Conservation (phyloP, 2,797 vertebrate genomes). For the Triplophysa bombifrons region DNA sequence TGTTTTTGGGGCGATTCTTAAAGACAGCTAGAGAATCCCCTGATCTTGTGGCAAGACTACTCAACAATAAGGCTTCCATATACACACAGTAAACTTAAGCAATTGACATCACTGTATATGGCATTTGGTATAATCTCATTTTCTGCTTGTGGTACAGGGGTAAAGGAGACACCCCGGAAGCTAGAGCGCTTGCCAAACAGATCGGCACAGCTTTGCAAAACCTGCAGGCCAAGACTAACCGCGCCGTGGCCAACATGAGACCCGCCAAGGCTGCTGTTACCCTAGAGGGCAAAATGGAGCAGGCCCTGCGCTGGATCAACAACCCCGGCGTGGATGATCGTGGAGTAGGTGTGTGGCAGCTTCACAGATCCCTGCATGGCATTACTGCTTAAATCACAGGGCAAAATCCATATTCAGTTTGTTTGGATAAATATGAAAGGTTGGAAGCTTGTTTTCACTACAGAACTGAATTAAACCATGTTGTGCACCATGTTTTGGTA, state of each 20-base stretch:
- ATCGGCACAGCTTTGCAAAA: slow-evolving; percentile 91
- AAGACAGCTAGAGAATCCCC: too few species aligned
- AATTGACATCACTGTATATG: not conserved
- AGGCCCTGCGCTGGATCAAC: slow-evolving; percentile 95
- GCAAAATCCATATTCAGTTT: not conserved
- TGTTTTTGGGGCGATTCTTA: too few species aligned
- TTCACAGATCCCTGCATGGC: not conserved
- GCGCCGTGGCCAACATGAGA: slow-evolving; percentile 93
- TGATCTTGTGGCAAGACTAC: not conserved
- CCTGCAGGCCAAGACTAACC: slow-evolving; percentile 94
- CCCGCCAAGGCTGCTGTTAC: slow-evolving; percentile 94
- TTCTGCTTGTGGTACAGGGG: slow-evolving; percentile 75
- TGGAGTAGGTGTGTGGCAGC: slow-evolving; percentile 87
- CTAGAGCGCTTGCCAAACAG: slow-evolving; percentile 91
- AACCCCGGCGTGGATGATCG: slow-evolving; percentile 93
- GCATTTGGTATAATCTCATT: not conserved
- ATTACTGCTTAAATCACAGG: not conserved
- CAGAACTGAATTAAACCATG: slow-evolving; percentile 6
- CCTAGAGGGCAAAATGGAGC: slow-evolving; percentile 97
- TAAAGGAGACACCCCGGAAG: slow-evolving; percentile 96
- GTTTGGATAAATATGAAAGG: not conserved
- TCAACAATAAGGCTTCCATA: not conserved
- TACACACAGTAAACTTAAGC: not conserved
- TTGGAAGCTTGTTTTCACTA: not conserved
- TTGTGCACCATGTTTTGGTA: not conserved